These are phyloP conservation scores for Passerina amoena DNA, from an alignment of 2,113 vertebrate genomes.

Conservation along the genomic window DNA sequence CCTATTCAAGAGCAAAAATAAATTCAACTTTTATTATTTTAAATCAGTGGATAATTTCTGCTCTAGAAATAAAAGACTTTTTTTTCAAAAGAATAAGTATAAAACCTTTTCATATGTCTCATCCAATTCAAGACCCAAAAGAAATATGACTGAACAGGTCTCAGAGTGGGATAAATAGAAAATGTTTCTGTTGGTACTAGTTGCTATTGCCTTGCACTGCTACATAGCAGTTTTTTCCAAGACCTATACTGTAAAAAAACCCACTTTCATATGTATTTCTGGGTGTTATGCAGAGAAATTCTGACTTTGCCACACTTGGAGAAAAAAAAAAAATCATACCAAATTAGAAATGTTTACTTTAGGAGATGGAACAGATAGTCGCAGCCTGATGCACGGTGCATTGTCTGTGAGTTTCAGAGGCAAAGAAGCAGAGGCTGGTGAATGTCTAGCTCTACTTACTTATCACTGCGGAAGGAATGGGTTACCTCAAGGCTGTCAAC, in stretches of 20 bases:
- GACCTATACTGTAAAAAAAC: not conserved
- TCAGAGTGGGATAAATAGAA: not conserved
- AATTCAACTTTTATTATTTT: not conserved
- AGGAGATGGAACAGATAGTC: not conserved
- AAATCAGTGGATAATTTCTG: not conserved
- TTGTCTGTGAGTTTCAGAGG: not conserved
- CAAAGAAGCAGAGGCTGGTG: not conserved
- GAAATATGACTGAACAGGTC: not conserved
- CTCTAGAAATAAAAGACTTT: not conserved
- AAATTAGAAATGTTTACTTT: not conserved
- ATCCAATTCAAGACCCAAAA: not conserved
- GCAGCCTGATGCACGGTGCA: not conserved
- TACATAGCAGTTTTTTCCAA: not conserved
- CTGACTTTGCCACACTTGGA: not conserved
- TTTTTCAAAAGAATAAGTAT: not conserved
- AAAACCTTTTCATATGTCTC: not conserved
- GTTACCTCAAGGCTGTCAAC: constrained; percentile 60
- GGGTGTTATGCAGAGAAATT: not conserved
- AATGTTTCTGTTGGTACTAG: not conserved
- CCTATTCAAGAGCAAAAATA: not conserved
- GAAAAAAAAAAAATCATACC: not conserved
- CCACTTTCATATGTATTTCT: accelerated
- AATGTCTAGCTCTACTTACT: not conserved
- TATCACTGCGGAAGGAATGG: not conserved
- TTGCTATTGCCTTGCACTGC: not conserved